Evolutionary conservation across 2,888 invertebrate genomes (phyloP), one percentile per base, ranked within the genome.

Genomic region (Dyspetes luteomarginatus): DNA sequence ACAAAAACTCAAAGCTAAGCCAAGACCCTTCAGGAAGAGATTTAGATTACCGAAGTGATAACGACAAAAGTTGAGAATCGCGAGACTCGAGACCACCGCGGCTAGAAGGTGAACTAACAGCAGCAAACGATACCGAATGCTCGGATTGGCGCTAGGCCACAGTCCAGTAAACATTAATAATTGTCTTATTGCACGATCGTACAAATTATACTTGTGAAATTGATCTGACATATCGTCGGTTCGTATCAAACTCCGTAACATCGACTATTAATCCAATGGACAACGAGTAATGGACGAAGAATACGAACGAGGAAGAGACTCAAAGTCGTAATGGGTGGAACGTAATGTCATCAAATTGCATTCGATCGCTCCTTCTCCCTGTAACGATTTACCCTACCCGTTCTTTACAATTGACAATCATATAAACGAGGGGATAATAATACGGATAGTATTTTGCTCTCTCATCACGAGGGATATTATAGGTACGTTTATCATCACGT

Each of bases 21-120:
- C 75, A 24, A 85, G 50, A 12, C 81, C 79, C 9, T 72, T 82
- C 9, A 83, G 62, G 1, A 82, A 41, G 3, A 81, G 41, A 56
- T 52, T 69, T 4, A 86, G 76, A 43, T 82, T 83, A 3, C 41
- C 7, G 4, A 36, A 64, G 43, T 84, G 41, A 3, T 56, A 55
- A 4, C 65, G 3, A 28, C 81, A 81, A 36, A 84, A 85, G 15
- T 65, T 72, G 4, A 83, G 15, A 28, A 83, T 30, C 0, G 81
- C 78, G 3, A 15, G 67, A 4, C 26, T 50, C 19, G 69, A 58
- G 2, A 69, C 2, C 0, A 50, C 2, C 4, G 45, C 62, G 0
- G 69, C 62, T 0, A 76, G 5, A 0, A 22, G n/a, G 30, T 64
- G 68, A 22, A 52, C 36, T 28, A 69, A 58, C 12, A 67, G 50